Conservation (phyloP, 1,140 invertebrate species). For the Cotesia typhae region DNA sequence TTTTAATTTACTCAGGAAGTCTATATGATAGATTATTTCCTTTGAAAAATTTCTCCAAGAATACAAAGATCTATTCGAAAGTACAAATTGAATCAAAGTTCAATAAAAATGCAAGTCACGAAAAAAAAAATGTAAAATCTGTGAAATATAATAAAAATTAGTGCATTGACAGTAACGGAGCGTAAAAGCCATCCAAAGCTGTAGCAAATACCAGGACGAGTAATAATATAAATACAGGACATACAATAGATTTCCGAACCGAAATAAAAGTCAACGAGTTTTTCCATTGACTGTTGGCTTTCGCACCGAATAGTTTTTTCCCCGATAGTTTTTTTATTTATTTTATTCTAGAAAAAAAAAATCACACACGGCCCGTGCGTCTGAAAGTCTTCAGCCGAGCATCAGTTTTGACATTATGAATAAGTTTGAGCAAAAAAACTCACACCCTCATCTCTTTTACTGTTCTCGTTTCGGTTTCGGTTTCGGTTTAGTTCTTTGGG, state of each 20-base stretch:
- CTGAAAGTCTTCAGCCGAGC: conserved; percentile 7
- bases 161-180: conserved; percentile 19
- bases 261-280: conserved; percentile 47
- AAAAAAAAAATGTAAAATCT: conserved; percentile 11
- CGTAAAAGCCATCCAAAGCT: conserved; percentile 18
- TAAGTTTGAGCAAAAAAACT: conserved; percentile 1
- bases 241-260: conserved; percentile 23
- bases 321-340: background rate
- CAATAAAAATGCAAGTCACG: no score
- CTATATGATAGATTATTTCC: no score
- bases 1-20: no score
- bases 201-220: conserved; percentile 1
- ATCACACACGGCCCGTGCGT: conserved; percentile 36
- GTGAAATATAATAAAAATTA: conserved; percentile 17
- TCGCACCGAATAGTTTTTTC: conserved; percentile 43
- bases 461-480: conserved; percentile 8
- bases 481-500: background rate
- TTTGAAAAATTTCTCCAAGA: no score
- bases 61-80: no score
- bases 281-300: conserved; percentile 45
- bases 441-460: background rate
- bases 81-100: no score
- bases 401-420: conserved; percentile 39
- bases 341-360: background rate
- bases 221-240: conserved; percentile 7